Evolutionary conservation across 2,113 vertebrate genomes (phyloP).

Genomic region (Eurystomus gularis): DNA sequence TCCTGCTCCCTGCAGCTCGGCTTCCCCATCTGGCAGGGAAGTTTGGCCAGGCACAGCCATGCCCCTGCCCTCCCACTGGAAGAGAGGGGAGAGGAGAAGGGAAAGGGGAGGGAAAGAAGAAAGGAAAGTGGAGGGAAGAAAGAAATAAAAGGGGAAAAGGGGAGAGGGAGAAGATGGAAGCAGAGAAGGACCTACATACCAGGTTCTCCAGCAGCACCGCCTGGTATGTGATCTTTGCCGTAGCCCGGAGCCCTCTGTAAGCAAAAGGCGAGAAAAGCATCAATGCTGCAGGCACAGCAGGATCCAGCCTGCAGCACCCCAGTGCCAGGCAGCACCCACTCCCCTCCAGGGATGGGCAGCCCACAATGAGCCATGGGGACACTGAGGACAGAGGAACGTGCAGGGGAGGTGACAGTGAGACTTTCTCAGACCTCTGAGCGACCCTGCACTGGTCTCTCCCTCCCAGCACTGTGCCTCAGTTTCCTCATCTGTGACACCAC

Average conservation of each 20-base stretch:
- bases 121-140: too few relatives aligned
- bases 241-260: slow-evolving; percentile 85
- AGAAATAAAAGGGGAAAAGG: too few relatives aligned
- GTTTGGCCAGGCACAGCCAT: background rate
- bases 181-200: slow-evolving; percentile 51
- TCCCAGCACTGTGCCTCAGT: background rate
- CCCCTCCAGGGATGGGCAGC: rapidly evolving
- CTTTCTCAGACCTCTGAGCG: background rate
- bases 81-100: background rate
- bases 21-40: rapidly evolving
- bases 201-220: slow-evolving; percentile 87
- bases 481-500: background rate
- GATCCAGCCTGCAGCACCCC: rapidly evolving
- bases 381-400: background rate
- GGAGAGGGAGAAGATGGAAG: background rate
- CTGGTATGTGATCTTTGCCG: slow-evolving; percentile 88
- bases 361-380: rapidly evolving
- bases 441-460: background rate
- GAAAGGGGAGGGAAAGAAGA: too few relatives aligned
- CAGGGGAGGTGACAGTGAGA: background rate
- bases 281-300: background rate
- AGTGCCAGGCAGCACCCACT: background rate
- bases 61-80: background rate
- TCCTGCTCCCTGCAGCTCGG: background rate
- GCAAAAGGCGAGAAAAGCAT: background rate